Evolutionary conservation across 2,113 vertebrate species (phyloP), one percentile per base, ranked within the genome.

Genomic region (Halichoeres trimaculatus): DNA sequence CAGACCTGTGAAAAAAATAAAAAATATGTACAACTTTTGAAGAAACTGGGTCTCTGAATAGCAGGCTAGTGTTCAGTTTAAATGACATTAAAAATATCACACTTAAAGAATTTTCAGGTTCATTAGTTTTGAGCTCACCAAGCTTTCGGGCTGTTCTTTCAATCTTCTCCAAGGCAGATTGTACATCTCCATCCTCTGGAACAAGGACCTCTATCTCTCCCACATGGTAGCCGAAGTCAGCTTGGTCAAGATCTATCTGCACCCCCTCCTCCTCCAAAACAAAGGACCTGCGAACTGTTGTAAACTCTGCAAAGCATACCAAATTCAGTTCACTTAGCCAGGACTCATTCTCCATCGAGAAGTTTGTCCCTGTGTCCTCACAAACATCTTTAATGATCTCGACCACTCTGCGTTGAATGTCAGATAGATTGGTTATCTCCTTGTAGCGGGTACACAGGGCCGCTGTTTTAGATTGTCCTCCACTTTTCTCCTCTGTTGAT

Each of bases 201-300:
- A 94, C 45, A 8, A 95, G 79, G 47, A 94, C 92, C 72, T 95
- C 94, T 43, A 95, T 92, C 78, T 95, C 94, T 34, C 94, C 94
- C 24, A 95, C 92, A 35, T 84, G 81, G 87, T 92, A 93, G 26
- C 92, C 93, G 66, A 95, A 95, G 85, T 95, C 93, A n/a, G 92
- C 91, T 61, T 92, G 85, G 76, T 95, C 94, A 10, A 95, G 88
- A 79, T 94, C 94, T 41, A 94, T 72, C 58, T 80, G 89, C 74
- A 94, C 88, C 8, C 81, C 90, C 0, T 86, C 86, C 36, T 78
- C 83, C 58, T 85, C 69, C 23, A 94, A 59, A 60, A 35, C 73
- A 78, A 92, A 95, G 0, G 93, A 93, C 68, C 72, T 43, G 14
- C 94, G 80, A 35, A 69, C 43, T 9, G 94, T 95, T 53, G 89